These are phyloP conservation scores for Buteo buteo DNA, from an alignment of 2,113 vertebrate species.

Conservation along the genomic window DNA sequence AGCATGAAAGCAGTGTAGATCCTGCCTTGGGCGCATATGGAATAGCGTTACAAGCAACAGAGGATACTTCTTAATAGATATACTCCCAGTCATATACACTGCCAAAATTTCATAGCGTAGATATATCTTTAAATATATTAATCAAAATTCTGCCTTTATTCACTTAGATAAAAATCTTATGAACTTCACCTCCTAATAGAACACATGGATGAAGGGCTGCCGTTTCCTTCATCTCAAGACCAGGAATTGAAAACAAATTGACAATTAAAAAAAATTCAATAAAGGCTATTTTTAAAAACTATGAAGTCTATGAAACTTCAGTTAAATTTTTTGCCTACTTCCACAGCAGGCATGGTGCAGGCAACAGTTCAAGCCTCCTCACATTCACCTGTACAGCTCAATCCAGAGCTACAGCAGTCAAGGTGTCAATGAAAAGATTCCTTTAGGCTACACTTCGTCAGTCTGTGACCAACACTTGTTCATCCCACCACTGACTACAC, in stretches of 20 bases:
- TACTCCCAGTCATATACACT: neutral
- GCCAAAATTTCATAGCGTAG: neutral
- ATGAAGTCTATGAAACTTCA: neutral
- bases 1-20: neutral
- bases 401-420: neutral
- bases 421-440: neutral
- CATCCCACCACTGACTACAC: neutral
- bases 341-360: neutral
- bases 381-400: neutral
- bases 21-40: neutral
- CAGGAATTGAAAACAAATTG: neutral
- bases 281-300: neutral
- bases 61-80: accelerated
- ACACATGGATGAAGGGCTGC: neutral
- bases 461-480: neutral
- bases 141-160: neutral
- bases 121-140: neutral
- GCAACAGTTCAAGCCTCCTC: neutral
- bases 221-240: neutral
- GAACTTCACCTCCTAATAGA: neutral
- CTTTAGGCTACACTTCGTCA: neutral
- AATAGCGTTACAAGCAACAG: neutral
- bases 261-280: neutral
- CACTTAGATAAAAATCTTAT: accelerated
- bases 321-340: neutral